These are phyloP conservation scores for Myodes glareolus DNA, from an alignment of 2,113 vertebrate species.

Conservation along the genomic window DNA sequence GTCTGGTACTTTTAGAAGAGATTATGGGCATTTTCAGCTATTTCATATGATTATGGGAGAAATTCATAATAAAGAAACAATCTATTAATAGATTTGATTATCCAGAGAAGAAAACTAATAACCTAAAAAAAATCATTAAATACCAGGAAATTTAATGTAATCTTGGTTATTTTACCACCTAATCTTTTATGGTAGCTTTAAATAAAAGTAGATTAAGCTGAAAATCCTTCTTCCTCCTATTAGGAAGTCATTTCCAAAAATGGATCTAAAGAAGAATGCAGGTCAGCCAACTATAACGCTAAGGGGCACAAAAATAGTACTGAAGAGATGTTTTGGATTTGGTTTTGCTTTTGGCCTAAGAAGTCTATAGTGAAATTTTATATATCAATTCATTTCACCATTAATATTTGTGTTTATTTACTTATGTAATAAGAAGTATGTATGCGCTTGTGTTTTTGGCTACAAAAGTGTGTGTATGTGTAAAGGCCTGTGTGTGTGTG, in stretches of 20 bases:
- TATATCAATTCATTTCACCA: not conserved
- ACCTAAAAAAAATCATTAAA: slow-evolving; percentile 47
- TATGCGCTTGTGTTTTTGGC: no score
- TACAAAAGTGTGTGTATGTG: not conserved
- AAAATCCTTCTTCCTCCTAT: slow-evolving; percentile 47
- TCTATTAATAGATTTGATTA: not conserved
- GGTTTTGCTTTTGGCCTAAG: not conserved
- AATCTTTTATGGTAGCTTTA: not conserved
- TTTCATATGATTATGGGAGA: slow-evolving; percentile 17
- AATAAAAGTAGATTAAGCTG: slow-evolving; percentile 40
- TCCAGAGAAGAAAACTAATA: not conserved
- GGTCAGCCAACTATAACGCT: not conserved
- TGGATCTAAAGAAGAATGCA: not conserved
- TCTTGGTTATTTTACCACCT: slow-evolving; percentile 15
- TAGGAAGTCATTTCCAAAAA: slow-evolving; percentile 62
- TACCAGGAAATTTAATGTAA: slow-evolving; percentile 11
- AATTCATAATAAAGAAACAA: not conserved
- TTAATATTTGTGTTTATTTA: not conserved
- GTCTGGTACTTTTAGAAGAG: not conserved
- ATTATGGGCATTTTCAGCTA: not conserved
- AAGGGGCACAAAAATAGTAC: slow-evolving; percentile 34
- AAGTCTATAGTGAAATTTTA: not conserved
- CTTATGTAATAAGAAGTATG: not conserved
- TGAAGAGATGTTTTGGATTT: not conserved
- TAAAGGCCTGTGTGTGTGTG: not conserved